phyloP scores from a whole-genome alignment of 2,888 invertebrate species.

The Trisateles emortualis region DNA sequence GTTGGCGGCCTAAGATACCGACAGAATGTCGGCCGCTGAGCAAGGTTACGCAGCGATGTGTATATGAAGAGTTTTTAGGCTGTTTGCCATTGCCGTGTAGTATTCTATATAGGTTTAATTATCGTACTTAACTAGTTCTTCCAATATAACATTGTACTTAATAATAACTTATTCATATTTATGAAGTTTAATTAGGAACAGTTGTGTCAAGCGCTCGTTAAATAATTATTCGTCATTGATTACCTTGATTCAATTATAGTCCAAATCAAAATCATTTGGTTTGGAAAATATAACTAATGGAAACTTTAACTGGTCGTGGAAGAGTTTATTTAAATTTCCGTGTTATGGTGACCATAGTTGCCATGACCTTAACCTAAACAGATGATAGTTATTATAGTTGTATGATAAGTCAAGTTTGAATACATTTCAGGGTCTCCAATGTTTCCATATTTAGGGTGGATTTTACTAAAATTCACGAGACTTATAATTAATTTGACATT shows the following conservation, averaged over 20 bases:
- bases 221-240: not conserved
- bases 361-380: conserved; percentile 21
- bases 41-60: conserved; percentile 38
- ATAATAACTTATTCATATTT: not conserved
- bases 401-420: not conserved
- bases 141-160: not conserved
- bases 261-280: not conserved
- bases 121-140: conserved; percentile 1
- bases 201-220: not conserved
- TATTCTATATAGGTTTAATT: conserved; percentile 8
- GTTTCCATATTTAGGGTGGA: not conserved
- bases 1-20: conserved; percentile 41
- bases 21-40: conserved; percentile 45
- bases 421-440: not conserved
- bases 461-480: too few species aligned
- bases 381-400: conserved; percentile 3
- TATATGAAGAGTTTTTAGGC: conserved; percentile 23
- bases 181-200: not conserved
- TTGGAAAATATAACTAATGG: not conserved
- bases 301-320: not conserved
- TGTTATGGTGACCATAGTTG: not conserved
- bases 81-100: conserved; percentile 28
- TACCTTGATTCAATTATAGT: not conserved
- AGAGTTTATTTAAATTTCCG: conserved; percentile 8
- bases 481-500: too few species aligned